Evolutionary conservation across 1,140 invertebrate species (phyloP), one percentile per base, ranked within the genome.

Genomic region (Drosophila kikkawai): DNA sequence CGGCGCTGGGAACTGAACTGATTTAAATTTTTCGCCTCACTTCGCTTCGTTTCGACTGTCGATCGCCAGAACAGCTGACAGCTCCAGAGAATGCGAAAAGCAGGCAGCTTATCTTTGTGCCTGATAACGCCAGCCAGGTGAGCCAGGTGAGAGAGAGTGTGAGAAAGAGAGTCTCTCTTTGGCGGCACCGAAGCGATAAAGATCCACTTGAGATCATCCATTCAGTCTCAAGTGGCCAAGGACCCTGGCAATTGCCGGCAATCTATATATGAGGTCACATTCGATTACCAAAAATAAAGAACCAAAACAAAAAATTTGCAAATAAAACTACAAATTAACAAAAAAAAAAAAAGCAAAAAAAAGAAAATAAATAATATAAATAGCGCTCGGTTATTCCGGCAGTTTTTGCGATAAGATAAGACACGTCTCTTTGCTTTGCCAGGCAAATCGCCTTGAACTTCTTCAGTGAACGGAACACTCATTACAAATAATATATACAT

Each of bases 1-100:
- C 80, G 53, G 64, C 78, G 78, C 75, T 74, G 81, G 77, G 50
- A 85, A 85, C 53, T 56, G 53, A 56, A 56, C 82, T 85, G 82
- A 85, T 85, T 85, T 81, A 66, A 85, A 85, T 85, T 84, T 80
- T 57, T 64, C 15, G 39, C 58, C 50, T 74, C 74, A 19, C 19
- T 55, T 75, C 80, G 75, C 56, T 73, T 73, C 19, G 69, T 51
- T 39, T 70, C 55, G 61, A 56, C 71, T 66, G 63, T 64, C 71
- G 69, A 74, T 53, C 75, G 56, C 47, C 36, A 47, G 56, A 57
- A 45, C 80, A 79, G 76, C 76, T 77, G 76, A 71, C 75, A 69
- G 53, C 39, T 19, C 8, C 22, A 36, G 68, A 42, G 65, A 67
- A 61, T 84, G 81, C 71, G 79, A 76, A 75, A 48, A 66, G 47